Percentiles rank a stretch among this genome's conserved stretches.
phyloP scores from a whole-genome alignment of 2,113 vertebrate genomes.

The Dipodomys stephensi region DNA sequence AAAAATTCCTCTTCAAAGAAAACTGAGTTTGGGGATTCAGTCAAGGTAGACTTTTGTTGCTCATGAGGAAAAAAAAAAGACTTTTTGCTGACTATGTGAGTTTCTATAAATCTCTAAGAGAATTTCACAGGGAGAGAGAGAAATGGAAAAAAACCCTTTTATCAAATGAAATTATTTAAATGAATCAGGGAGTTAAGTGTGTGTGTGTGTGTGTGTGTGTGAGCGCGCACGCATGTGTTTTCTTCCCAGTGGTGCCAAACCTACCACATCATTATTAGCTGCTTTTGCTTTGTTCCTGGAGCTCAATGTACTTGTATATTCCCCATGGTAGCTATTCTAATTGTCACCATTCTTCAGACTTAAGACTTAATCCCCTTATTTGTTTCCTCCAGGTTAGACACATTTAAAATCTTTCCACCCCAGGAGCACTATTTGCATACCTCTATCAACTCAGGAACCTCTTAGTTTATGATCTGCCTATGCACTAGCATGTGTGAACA shows the following conservation, averaged over 20 bases:
- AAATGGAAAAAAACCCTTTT: no score
- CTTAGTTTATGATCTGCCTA: neutral
- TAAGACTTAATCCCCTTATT: neutral
- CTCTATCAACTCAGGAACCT: rapidly evolving
- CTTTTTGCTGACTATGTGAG: constrained; percentile 3
- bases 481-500: neutral
- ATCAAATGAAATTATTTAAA: neutral
- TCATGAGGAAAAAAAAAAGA: neutral
- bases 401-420: neutral
- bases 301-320: rapidly evolving
- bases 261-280: neutral
- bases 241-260: neutral
- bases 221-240: neutral
- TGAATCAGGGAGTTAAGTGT: neutral
- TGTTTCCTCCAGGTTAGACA: neutral
- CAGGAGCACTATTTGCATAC: neutral
- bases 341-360: neutral
- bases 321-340: neutral
- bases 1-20: constrained; percentile 9
- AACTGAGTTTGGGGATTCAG: neutral
- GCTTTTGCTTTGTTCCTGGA: neutral
- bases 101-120: constrained; percentile 38
- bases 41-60: constrained; percentile 18
- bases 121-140: neutral
- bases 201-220: neutral